Base-by-base conservation (phyloP, 2,888 invertebrate species). In the Agrochola lota region DNA sequence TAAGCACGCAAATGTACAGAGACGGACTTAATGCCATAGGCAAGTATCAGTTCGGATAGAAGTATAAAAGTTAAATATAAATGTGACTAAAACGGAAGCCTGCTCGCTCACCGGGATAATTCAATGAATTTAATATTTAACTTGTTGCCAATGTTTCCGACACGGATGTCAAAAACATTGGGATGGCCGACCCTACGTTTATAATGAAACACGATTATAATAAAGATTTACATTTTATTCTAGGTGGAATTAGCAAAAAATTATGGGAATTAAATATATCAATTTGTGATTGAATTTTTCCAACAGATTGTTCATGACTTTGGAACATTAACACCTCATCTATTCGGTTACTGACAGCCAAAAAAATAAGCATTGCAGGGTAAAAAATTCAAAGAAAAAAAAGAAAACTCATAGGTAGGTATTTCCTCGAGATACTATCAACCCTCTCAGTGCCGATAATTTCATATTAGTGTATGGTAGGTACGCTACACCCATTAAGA, bases 371-470 rank as follows among this genome's bases (percentile, higher is more conserved):
- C 52, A 57, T 30, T 11, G 35, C 12, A 49, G 17, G 49, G 8
- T 30, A 60, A 49, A 74, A 26, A 7, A 7, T 46, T 49, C 17
- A 49, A 49, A 55, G 15, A 52, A 46, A 6, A 4, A 35, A 64
- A 78, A 17, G 49, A 49, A 77, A 49, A 23, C 49, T 59, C 9
- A 46, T 0, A 59, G 7, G 12, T 9, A 12, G 59, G 43, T 9
- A 52, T 68, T 81, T 72, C n/a, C 43, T 68, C 6, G 23, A 72
- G 64, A 72, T 35, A 59, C 26, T 23, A 30, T 52, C 52, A 68
- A 60, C 35, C 52, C 52, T 59, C 67, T 79, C 57, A 30, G 52
- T 68, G 43, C 66, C 67, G 80, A 79, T 84, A 80, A 79, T 68
- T 71, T 80, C 62, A 71, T 67, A 57, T 79, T 57, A 71, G 20